Evolutionary conservation across 2,888 invertebrate species (phyloP).

Genomic region (Poecilobothrus nobilitatus): DNA sequence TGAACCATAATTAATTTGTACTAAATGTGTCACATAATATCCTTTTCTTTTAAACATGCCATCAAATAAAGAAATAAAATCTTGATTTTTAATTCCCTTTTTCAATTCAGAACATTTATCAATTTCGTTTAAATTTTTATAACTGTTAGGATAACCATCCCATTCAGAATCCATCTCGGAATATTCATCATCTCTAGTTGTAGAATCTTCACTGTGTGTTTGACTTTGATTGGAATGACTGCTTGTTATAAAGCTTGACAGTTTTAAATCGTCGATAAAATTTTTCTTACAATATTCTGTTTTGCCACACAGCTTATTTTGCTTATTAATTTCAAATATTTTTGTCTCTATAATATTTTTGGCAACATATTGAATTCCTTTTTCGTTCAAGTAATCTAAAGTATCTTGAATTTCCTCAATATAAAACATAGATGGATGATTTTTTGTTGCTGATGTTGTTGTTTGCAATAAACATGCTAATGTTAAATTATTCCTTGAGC

Average conservation of each 20-base stretch:
- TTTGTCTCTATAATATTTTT: slow-evolving; percentile 38
- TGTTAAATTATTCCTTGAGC: slow-evolving; percentile 62
- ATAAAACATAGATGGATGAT: slow-evolving; percentile 67
- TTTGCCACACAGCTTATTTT: slow-evolving; percentile 25
- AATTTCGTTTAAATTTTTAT: not conserved
- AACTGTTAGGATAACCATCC: slow-evolving; percentile 47
- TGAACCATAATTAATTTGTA: slow-evolving; percentile 29
- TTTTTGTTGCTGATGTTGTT: slow-evolving; percentile 13
- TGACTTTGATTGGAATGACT: slow-evolving; percentile 38
- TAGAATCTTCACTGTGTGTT: slow-evolving; percentile 34
- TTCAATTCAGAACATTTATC: not conserved
- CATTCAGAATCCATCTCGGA: slow-evolving; percentile 70
- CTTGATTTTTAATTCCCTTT: slow-evolving; percentile 37
- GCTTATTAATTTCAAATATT: slow-evolving; percentile 36
- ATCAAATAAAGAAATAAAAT: slow-evolving; percentile 34
- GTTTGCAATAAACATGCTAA: slow-evolving; percentile 57
- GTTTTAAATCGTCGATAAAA: slow-evolving; percentile 46
- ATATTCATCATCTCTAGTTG: slow-evolving; percentile 44
- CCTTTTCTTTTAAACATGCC: slow-evolving; percentile 31
- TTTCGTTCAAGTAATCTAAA: slow-evolving; percentile 63
- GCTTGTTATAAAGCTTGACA: slow-evolving; percentile 34
- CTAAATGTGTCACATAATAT: slow-evolving; percentile 24
- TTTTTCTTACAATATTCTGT: slow-evolving; percentile 27
- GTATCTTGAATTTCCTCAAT: slow-evolving; percentile 87
- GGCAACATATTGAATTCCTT: slow-evolving; percentile 64